Evolutionary conservation across 1,140 invertebrate genomes (phyloP).

Genomic region (Xylocopa sonorina): DNA sequence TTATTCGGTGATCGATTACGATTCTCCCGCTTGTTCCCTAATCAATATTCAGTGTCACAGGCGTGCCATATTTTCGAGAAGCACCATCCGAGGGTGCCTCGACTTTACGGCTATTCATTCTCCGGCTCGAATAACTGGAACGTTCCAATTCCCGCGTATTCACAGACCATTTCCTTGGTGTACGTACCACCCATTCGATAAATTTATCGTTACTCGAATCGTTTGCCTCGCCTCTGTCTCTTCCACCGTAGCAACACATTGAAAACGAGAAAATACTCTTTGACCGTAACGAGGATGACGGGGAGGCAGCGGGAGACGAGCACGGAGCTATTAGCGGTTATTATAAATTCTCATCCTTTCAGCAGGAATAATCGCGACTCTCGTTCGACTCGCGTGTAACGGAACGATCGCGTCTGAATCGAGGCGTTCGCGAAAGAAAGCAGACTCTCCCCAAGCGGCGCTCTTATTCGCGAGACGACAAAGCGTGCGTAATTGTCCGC

Average conservation of each 20-base stretch:
- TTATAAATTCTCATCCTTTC: no score
- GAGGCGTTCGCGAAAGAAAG: slow-evolving; percentile 31
- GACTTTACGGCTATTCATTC: neutral
- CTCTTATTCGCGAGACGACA: slow-evolving; percentile 44
- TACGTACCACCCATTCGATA: neutral
- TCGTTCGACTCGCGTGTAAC: neutral
- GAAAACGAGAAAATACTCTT: no score
- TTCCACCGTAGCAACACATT: no score
- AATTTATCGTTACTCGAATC: slow-evolving; percentile 6
- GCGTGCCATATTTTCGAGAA: neutral
- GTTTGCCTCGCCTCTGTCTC: no score
- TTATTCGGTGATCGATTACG: neutral
- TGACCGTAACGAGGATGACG: no score
- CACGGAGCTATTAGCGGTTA: no score
- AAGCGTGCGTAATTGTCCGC: slow-evolving; percentile 62
- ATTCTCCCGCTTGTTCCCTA: neutral
- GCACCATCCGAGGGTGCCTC: neutral
- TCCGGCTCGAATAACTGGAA: neutral
- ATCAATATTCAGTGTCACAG: neutral
- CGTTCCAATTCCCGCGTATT: slow-evolving; percentile 6
- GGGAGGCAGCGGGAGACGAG: no score
- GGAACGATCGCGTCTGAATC: neutral
- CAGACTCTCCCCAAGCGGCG: slow-evolving; percentile 20
- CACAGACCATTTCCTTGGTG: slow-evolving; percentile 1
- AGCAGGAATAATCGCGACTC: neutral